Conservation (phyloP, 2,113 vertebrate species). For the Isichthys henryi region DNA sequence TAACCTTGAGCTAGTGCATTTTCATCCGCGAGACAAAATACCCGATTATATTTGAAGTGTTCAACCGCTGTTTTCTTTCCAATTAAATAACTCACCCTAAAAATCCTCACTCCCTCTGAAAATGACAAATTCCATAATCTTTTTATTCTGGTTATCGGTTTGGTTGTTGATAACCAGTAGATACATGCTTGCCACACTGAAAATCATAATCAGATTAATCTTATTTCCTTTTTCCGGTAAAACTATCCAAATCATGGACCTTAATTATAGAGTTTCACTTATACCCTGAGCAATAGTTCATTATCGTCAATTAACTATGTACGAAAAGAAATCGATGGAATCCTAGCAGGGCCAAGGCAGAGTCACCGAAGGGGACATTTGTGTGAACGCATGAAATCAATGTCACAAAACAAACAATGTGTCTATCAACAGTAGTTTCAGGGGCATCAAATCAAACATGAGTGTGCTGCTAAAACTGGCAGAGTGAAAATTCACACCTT, state of each 20-base stretch:
- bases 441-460: neutral
- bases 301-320: constrained; percentile 42
- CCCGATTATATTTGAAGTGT: constrained; percentile 26
- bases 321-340: constrained; percentile 31
- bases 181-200: constrained; percentile 54
- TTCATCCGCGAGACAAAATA: constrained; percentile 31
- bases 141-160: constrained; percentile 54
- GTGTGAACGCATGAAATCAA: constrained; percentile 7
- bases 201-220: constrained; percentile 55
- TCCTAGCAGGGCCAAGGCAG: constrained; percentile 9
- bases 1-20: constrained; percentile 25
- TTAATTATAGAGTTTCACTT: constrained; percentile 39
- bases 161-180: constrained; percentile 54
- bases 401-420: neutral
- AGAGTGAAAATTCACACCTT: neutral
- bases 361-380: constrained; percentile 20
- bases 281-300: constrained; percentile 32
- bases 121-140: constrained; percentile 59
- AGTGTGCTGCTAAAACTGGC: neutral
- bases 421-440: neutral
- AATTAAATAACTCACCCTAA: constrained; percentile 35
- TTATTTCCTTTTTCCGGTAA: constrained; percentile 37
- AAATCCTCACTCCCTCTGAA: constrained; percentile 44
- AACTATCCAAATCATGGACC: constrained; percentile 52
- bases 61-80: constrained; percentile 34